A percentile compares a stretch with the other conserved stretches of the same genome.
Conservation (phyloP, 37 sponge, comb jelly and placozoan species). For the Oopsacas minuta region DNA sequence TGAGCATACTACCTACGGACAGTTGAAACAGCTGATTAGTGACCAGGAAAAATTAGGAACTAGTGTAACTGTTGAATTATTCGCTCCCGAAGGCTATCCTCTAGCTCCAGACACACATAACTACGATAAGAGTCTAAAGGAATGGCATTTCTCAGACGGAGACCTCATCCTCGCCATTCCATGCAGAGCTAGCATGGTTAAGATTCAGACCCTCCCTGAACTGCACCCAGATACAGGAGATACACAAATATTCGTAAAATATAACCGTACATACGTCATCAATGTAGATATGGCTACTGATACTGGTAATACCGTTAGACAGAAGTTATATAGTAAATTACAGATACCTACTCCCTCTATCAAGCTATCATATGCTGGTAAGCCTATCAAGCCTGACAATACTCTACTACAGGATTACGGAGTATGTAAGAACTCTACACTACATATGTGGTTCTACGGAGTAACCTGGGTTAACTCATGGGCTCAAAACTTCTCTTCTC, state of each 20-base stretch:
- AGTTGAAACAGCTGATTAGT: slow-evolving; percentile 31
- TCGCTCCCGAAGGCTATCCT: slow-evolving; percentile 22
- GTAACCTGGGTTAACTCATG: neutral
- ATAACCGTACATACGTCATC: neutral
- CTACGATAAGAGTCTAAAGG: neutral
- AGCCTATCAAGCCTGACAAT: slow-evolving; percentile 3
- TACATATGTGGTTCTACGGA: slow-evolving; percentile 24
- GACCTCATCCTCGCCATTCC: slow-evolving; percentile 18
- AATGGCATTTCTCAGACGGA: slow-evolving; percentile 21
- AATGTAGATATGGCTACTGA: neutral
- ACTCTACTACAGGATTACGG: slow-evolving; percentile 4
- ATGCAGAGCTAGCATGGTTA: neutral
- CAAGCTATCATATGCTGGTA: neutral
- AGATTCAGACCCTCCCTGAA: neutral
- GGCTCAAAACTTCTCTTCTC: neutral
- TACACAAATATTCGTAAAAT: slow-evolving; percentile 24
- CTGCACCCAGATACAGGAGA: slow-evolving; percentile 1
- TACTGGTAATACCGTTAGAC: slow-evolving; percentile 11
- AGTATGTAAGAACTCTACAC: slow-evolving; percentile 11
- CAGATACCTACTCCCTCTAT: slow-evolving; percentile 23
- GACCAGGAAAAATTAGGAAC: slow-evolving; percentile 38
- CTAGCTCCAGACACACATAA: neutral
- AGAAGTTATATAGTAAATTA: slow-evolving; percentile 18
- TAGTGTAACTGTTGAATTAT: slow-evolving; percentile 25
- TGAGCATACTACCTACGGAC: neutral